phyloP scores from a whole-genome alignment of 2,888 invertebrate species.

The Physocephala rufipes region DNA sequence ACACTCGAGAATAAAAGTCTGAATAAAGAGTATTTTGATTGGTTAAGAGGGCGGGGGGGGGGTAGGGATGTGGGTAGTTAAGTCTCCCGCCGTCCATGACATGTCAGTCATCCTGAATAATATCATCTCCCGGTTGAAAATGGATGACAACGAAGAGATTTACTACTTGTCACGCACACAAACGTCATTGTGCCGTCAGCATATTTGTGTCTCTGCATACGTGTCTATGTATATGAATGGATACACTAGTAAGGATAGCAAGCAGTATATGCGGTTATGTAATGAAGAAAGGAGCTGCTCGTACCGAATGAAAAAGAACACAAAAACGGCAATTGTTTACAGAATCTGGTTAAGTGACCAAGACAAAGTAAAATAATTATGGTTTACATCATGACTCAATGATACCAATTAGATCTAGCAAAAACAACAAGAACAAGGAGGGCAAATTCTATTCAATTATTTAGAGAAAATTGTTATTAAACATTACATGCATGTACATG shows the following conservation, averaged over 20 bases:
- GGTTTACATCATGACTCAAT: neutral
- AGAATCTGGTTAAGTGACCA: constrained; percentile 24
- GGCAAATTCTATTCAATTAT: neutral
- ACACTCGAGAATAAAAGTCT: no score
- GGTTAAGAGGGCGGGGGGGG: neutral
- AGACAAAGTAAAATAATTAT: constrained; percentile 18
- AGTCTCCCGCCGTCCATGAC: neutral
- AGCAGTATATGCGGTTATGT: neutral
- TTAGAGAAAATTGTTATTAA: neutral
- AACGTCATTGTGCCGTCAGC: constrained; percentile 10
- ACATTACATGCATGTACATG: neutral
- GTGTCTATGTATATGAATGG: no score
- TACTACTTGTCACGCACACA: constrained; percentile 28
- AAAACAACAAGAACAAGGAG: neutral
- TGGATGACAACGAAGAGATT: constrained; percentile 18
- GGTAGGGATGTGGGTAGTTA: neutral
- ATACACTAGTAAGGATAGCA: no score
- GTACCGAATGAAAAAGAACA: neutral
- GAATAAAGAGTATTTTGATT: no score
- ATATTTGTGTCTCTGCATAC: neutral
- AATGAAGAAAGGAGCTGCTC: neutral
- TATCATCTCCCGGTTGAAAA: neutral
- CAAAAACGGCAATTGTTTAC: constrained; percentile 21
- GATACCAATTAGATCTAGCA: neutral
- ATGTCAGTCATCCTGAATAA: neutral